phyloP scores from a whole-genome alignment of 2,113 vertebrate species.

The Osmerus mordax region DNA sequence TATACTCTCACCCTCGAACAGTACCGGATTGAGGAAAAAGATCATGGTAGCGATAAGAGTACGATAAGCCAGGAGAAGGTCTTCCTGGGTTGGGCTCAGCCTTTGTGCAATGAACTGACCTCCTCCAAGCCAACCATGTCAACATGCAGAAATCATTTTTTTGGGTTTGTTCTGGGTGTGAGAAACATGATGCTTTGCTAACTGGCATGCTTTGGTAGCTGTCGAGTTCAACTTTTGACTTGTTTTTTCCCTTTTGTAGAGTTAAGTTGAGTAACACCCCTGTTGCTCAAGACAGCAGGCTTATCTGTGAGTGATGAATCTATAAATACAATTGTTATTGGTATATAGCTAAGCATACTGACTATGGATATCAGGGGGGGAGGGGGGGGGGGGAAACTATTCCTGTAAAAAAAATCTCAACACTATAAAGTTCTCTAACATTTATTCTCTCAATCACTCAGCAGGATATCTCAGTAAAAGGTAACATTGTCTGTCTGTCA shows the following conservation, averaged over 20 bases:
- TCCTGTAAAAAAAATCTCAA: background rate
- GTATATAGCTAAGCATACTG: slow-evolving; percentile 18
- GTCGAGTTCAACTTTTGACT: slow-evolving; percentile 40
- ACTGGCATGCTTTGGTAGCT: slow-evolving; percentile 62
- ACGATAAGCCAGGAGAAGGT: slow-evolving; percentile 47
- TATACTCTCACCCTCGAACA: slow-evolving; percentile 58
- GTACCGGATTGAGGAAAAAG: slow-evolving; percentile 55
- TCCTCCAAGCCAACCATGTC: slow-evolving; percentile 60
- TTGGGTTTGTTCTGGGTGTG: slow-evolving; percentile 22
- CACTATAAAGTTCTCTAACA: background rate
- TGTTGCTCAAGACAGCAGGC: slow-evolving; percentile 67
- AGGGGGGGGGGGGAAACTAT: background rate
- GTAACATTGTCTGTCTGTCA: slow-evolving; percentile 11
- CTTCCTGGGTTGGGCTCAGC: slow-evolving; percentile 62
- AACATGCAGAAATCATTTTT: slow-evolving; percentile 63
- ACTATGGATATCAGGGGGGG: slow-evolving; percentile 30
- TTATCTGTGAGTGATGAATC: slow-evolving; percentile 36
- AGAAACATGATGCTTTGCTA: slow-evolving; percentile 58
- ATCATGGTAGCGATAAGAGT: slow-evolving; percentile 62
- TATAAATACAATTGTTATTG: background rate
- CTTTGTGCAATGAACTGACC: slow-evolving; percentile 74
- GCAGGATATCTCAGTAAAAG: slow-evolving; percentile 17
- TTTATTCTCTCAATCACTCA: slow-evolving; percentile 1
- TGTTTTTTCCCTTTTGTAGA: slow-evolving; percentile 35
- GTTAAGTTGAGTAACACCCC: slow-evolving; percentile 58